A percentile compares a stretch with the other conserved stretches of the same genome.
Conservation (phyloP, 2,888 invertebrate species). For the Bhutanitis thaidina region DNA sequence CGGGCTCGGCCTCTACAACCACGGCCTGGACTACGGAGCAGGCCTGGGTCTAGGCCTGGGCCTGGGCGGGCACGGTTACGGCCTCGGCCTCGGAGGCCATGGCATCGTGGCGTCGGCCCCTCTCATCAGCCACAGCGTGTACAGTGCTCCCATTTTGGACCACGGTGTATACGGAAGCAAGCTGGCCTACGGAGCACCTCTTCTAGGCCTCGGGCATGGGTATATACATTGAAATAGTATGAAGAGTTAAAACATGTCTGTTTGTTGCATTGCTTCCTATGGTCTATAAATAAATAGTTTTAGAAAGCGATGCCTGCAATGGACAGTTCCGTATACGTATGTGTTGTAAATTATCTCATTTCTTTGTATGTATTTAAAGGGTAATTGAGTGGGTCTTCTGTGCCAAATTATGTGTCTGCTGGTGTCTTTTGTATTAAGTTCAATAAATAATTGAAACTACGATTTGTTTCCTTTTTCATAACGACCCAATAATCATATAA, state of each 20-base stretch:
- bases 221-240: conserved; percentile 7
- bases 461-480: not conserved
- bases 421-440: conserved; percentile 20
- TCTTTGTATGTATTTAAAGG: conserved; percentile 5
- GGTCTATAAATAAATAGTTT: not conserved
- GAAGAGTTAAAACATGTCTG: not conserved
- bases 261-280: not conserved
- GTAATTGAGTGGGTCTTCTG: conserved; percentile 29
- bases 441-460: conserved; percentile 6
- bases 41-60: conserved; percentile 27
- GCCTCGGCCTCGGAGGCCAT: conserved; percentile 29
- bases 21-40: conserved; percentile 29
- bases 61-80: conserved; percentile 33
- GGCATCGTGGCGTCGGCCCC: conserved; percentile 27
- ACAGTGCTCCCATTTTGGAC: conserved; percentile 33
- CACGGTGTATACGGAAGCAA: conserved; percentile 36
- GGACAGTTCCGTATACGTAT: not conserved
- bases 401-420: conserved; percentile 48
- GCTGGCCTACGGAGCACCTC: conserved; percentile 30
- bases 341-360: conserved; percentile 8
- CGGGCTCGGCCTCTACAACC: conserved; percentile 37
- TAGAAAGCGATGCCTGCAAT: not conserved
- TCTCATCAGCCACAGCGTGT: conserved; percentile 33
- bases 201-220: conserved; percentile 47
- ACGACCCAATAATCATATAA: too few relatives aligned